Evolutionary conservation across 2,888 invertebrate genomes (phyloP).

Genomic region (Cerastoderma edule): DNA sequence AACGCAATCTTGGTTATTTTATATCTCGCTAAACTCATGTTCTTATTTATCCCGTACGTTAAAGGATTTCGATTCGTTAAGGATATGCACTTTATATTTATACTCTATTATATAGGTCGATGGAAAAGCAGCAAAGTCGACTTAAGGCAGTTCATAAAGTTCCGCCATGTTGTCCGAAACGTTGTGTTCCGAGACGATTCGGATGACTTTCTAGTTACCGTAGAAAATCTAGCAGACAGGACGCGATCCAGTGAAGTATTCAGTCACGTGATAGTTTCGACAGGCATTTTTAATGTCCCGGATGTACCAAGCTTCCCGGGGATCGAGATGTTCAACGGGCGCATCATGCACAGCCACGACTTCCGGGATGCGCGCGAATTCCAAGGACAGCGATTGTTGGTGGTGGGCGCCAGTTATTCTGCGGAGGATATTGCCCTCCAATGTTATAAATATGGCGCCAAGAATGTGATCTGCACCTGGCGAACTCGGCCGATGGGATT

Average conservation of each 20-base stretch:
- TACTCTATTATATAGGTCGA: slow-evolving; percentile 29
- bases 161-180: slow-evolving; percentile 38
- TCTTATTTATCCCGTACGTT: no score
- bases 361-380: slow-evolving; percentile 43
- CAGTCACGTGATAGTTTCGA: slow-evolving; percentile 48
- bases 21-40: no score
- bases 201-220: slow-evolving; percentile 45
- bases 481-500: slow-evolving; percentile 52
- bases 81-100: no score
- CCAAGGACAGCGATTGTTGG: slow-evolving; percentile 31
- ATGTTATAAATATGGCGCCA: slow-evolving; percentile 42
- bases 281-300: slow-evolving; percentile 45
- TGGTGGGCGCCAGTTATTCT: slow-evolving; percentile 47
- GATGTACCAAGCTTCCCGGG: slow-evolving; percentile 44
- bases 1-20: no score
- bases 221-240: slow-evolving; percentile 23
- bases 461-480: slow-evolving; percentile 34
- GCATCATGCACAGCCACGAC: slow-evolving; percentile 50
- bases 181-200: slow-evolving; percentile 33
- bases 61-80: no score
- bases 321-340: slow-evolving; percentile 39
- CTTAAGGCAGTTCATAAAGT: slow-evolving; percentile 28
- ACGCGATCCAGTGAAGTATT: slow-evolving; percentile 33
- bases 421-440: slow-evolving; percentile 53
- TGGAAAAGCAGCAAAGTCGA: slow-evolving; percentile 26